Evolutionary conservation across 2,113 vertebrate genomes (phyloP), one percentile per base, ranked within the genome.

Genomic region (Myrmophylax atrothorax): DNA sequence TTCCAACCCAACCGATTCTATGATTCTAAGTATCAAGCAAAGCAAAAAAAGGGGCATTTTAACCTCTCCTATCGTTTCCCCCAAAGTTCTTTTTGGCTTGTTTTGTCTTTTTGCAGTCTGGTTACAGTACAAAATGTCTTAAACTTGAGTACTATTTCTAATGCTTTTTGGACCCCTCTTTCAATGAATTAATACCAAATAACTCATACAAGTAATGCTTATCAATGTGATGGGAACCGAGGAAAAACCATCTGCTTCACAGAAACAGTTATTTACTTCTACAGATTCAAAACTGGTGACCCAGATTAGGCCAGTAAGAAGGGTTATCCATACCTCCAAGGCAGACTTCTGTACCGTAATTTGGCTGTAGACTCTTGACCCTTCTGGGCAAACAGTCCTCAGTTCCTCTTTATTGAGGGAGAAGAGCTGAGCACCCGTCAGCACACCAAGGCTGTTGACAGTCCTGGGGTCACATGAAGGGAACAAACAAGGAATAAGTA

Each of bases 361-460:
- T 97, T 99, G 99, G 94, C 97, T 99, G 95, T 98, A 99, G 92
- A 99, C 99, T 47, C 99, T 97, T 3, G 98, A 98, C 0, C 99
- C 99, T 50, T 99, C 99, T 1, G 99, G 99, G 90, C 99, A 99
- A 69, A 99, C 99, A 0, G 99, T 99, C 93, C 97, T 99, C 94
- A 99, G 98, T 89, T 99, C 99, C 12, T 99, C 99, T 91, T 99
- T 99, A 86, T 99, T 99, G 84, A 99, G 99, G 17, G 99, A 99
- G 95, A 99, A 99, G 18, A 99, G 99, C 86, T 99, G 99, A 62
- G 99, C 99, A 6, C 99, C 99, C 0, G 99, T 99, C 94, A 99
- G 97, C 31, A 99, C 99, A 0, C 99, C 99, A 3, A 99, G 99
- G 94, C 99, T 99, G 96, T 97, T 98, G 89, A 99, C 98, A 56